Evolutionary conservation across 2,113 vertebrate genomes (phyloP).

Genomic region (Aramus guarauna): DNA sequence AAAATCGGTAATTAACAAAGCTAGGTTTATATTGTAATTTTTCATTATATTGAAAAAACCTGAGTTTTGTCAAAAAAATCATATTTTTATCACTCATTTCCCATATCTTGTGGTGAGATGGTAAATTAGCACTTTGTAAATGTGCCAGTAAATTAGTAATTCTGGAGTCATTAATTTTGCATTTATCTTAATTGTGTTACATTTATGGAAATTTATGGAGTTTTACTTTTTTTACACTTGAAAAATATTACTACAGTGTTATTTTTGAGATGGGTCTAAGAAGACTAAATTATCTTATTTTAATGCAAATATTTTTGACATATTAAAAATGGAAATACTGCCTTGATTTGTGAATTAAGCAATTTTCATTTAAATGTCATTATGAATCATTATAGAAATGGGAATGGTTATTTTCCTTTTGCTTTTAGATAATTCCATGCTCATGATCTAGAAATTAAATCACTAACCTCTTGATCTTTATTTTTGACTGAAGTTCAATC

Average conservation of each 20-base stretch:
- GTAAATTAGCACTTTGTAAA: slow-evolving; percentile 19
- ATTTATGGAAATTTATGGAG: not conserved
- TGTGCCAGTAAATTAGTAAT: slow-evolving; percentile 36
- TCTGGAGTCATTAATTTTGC: slow-evolving; percentile 10
- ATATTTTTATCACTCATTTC: not conserved
- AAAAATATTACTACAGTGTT: not conserved
- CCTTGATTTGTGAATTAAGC: not conserved
- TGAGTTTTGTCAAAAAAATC: not conserved
- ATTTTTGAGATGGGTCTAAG: not conserved
- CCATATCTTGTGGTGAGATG: not conserved
- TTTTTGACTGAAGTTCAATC: not conserved
- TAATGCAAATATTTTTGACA: slow-evolving; percentile 37
- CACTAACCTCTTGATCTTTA: not conserved
- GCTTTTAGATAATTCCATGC: not conserved
- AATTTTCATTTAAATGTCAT: slow-evolving; percentile 26
- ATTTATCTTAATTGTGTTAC: slow-evolving; percentile 22
- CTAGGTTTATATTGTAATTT: not conserved
- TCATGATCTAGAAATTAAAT: not conserved
- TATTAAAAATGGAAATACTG: not conserved
- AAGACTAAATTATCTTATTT: not conserved
- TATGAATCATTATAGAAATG: not conserved
- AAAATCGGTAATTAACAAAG: not conserved
- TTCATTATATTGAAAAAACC: not conserved
- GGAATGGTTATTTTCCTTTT: not conserved
- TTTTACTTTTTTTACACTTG: not conserved